Base-by-base conservation (phyloP, 2,797 vertebrate genomes). In the Emydoidea blandingii region DNA sequence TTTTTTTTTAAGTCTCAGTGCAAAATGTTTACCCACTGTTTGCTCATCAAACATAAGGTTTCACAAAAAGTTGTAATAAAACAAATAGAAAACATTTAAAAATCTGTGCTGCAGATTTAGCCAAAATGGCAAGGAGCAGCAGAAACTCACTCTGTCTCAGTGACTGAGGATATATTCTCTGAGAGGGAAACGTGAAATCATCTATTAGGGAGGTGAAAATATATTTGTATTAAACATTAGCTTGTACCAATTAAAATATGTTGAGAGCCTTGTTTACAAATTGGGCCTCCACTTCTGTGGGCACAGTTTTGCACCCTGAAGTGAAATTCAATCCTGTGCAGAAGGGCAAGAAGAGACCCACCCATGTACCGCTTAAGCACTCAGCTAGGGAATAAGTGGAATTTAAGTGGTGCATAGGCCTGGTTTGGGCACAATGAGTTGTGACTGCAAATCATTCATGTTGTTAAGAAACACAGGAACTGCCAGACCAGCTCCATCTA, bases 11-110 rank as follows among this genome's bases (percentile, higher is more conserved):
- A 96, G 84, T 95, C 91, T 96, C 83, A 85, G 21, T 94, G 93
- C 97, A 97, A 96, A 96, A 96, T 96, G 95, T 96, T 97, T 97
- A 91, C 52, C 95, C 93, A 89, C 91, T 96, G 96, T 96, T 97
- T 98, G 95, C 87, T 85, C 94, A 93, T 91, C 90, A 97, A 96
- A 92, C 97, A 97, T 96, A 97, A 96, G 95, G 95, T 95, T 97
- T 97, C 93, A 96, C 95, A 96, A 89, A 97, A 95, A 96, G 93
- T 83, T 62, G 79, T 90, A 93, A 87, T 96, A 90, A 97, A 97
- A 97, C 91, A 96, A 96, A 96, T 91, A 94, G 80, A 91, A 94
- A 85, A 57, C 87, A 88, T 96, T 96, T 96, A 92, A 89, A 96
- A 97, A 97, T 94, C 97, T 97, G 97, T 96, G 96, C 96, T 92